Conservation (phyloP, 2,888 invertebrate genomes). For the Ctenicera cuprea region DNA sequence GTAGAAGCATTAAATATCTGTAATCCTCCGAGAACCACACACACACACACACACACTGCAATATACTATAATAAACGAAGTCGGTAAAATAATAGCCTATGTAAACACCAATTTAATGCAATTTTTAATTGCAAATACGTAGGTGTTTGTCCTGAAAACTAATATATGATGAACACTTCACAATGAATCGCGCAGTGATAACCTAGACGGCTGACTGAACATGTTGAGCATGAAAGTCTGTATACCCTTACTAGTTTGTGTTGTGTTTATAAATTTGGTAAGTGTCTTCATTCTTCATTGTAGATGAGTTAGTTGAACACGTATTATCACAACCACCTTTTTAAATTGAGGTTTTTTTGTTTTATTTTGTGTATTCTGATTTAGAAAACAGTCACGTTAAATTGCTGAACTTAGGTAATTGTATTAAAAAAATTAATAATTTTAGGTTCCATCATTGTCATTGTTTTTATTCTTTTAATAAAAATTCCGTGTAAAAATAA, state of each 20-base stretch:
- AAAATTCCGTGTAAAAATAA: too few relatives aligned
- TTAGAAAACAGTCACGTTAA: too few relatives aligned
- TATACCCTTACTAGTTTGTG: conserved; percentile 17
- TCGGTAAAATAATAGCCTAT: conserved; percentile 38
- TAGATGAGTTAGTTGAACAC: background rate
- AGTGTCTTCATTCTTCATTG: conserved; percentile 1
- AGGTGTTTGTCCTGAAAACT: conserved; percentile 30
- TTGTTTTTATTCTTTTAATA: too few relatives aligned
- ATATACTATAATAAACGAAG: conserved; percentile 36
- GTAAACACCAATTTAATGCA: conserved; percentile 38
- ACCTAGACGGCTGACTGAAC: conserved; percentile 24
- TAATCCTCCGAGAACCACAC: conserved; percentile 26
- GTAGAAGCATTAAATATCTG: conserved; percentile 21
- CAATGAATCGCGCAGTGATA: conserved; percentile 26
- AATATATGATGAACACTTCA: conserved; percentile 39
- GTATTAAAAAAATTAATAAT: too few relatives aligned
- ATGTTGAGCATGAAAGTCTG: conserved; percentile 23
- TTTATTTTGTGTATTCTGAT: too few relatives aligned
- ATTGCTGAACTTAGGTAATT: too few relatives aligned
- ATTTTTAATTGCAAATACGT: conserved; percentile 40
- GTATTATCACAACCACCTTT: too few relatives aligned
- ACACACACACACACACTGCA: conserved; percentile 23
- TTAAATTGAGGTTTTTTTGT: too few relatives aligned
- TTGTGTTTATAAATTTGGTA: conserved; percentile 14
- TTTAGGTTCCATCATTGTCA: too few relatives aligned